Percentiles rank a stretch among this genome's conserved stretches.
phyloP scores from a whole-genome alignment of 2,888 invertebrate genomes.

The Drosophila atripex region DNA sequence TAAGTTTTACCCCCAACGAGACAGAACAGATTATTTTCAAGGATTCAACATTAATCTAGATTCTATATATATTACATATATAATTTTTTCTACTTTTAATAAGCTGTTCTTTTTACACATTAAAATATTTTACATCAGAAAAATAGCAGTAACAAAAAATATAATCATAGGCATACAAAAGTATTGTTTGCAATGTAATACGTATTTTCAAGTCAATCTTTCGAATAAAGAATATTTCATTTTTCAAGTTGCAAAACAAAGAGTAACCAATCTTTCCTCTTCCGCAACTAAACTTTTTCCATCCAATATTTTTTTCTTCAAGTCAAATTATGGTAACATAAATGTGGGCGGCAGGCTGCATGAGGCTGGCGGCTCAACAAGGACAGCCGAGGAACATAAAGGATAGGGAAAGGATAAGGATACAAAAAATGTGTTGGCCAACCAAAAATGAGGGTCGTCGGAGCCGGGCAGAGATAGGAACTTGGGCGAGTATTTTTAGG shows the following conservation, averaged over 20 bases:
- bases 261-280: constrained; percentile 22
- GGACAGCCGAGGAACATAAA: constrained; percentile 39
- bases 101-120: background rate
- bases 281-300: constrained; percentile 12
- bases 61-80: no score
- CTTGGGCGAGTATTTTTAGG: constrained; percentile 73
- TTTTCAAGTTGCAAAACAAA: background rate
- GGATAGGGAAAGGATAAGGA: constrained; percentile 55
- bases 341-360: constrained; percentile 62
- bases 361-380: background rate
- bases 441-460: constrained; percentile 75
- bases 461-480: constrained; percentile 65
- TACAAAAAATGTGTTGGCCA: constrained; percentile 64
- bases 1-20: no score
- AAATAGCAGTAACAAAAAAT: no score
- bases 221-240: background rate
- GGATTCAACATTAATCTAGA: no score
- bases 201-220: background rate
- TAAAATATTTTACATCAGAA: no score
- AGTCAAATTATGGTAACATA: constrained; percentile 79
- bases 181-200: no score
- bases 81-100: no score
- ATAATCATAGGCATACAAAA: no score
- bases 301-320: constrained; percentile 46
- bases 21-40: no score